Base-by-base conservation (phyloP, 2,888 invertebrate species). In the Liposcelis brunnea region DNA sequence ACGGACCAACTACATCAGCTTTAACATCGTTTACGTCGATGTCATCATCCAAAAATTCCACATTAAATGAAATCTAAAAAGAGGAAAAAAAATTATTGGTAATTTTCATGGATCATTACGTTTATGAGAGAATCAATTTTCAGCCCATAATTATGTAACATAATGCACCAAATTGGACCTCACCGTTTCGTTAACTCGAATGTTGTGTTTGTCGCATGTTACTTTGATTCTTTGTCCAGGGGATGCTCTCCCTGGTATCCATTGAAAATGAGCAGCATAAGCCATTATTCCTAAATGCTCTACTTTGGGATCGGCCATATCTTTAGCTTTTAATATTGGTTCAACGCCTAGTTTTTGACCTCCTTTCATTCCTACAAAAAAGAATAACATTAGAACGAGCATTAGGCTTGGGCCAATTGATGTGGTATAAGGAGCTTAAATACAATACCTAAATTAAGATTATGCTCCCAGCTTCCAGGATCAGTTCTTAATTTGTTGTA, bases 251-350 rank as follows among this genome's bases (percentile, higher is more conserved):
- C 87, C 85, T 21, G 83, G 79, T 31, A 90, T 75, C 77, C 90
- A 89, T 53, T 87, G 83, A 65, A 89, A 84, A 60, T 86, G 78
- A 0, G 94, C 87, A 0, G 89, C 86, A 65, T 95, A 94, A 1
- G 95, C 89, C 97, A 97, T 97, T 47, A 95, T 87, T 8, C 91
- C 95, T 52, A 97, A 70, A 67, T 95, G 94, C 59, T 97, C 95
- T 5, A 90, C 89, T 59, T 94, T 86, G 33, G 80, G 83, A 61
- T 90, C 90, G 32, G 89, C 83, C 81, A 98, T 87, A 58, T 97
- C 94, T 60, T 83, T 85, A 11, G 95, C 83, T 53, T 87, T 79
- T 48, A 97, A 66, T 35, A 95, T 77, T 2, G 93, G 89, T 55
- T 90, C 82, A 1, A 95, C 83, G 35, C 89, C 89, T 63, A 80